Percentiles rank a stretch among this genome's conserved stretches.
phyloP scores from a whole-genome alignment of 1,140 invertebrate genomes.

The Marisa cornuarietis region DNA sequence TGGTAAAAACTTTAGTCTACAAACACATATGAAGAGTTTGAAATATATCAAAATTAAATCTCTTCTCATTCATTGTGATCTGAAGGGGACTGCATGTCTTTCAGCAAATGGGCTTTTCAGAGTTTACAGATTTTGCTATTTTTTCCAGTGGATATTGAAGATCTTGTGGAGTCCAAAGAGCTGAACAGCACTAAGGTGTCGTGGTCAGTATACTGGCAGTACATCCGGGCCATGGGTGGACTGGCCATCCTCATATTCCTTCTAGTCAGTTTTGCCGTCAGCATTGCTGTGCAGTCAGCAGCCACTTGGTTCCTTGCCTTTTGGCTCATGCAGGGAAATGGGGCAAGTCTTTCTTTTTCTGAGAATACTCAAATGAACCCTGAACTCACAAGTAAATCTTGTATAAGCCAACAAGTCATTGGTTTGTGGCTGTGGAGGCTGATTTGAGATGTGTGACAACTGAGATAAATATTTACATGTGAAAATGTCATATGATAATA shows the following conservation, averaged over 20 bases:
- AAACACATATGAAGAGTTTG: not conserved
- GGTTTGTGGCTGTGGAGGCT: no score
- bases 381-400: no score
- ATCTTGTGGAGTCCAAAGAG: conserved; percentile 67
- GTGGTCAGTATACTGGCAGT: conserved; percentile 68
- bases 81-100: not conserved
- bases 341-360: conserved; percentile 43
- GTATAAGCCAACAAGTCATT: no score
- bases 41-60: not conserved
- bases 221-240: conserved; percentile 74
- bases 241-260: conserved; percentile 68
- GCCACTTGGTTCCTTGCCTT: conserved; percentile 77
- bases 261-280: conserved; percentile 71
- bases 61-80: not conserved
- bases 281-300: conserved; percentile 72
- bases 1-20: not conserved
- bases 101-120: not conserved
- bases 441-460: no score
- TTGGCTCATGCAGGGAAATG: conserved; percentile 72
- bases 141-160: conserved; percentile 40
- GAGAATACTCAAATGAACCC: no score
- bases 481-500: no score
- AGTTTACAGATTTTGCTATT: not conserved
- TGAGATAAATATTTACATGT: no score
- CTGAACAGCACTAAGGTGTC: conserved; percentile 66